Base-by-base conservation (phyloP, 2,888 invertebrate genomes). In the Thysanoteuthis rhombus region DNA sequence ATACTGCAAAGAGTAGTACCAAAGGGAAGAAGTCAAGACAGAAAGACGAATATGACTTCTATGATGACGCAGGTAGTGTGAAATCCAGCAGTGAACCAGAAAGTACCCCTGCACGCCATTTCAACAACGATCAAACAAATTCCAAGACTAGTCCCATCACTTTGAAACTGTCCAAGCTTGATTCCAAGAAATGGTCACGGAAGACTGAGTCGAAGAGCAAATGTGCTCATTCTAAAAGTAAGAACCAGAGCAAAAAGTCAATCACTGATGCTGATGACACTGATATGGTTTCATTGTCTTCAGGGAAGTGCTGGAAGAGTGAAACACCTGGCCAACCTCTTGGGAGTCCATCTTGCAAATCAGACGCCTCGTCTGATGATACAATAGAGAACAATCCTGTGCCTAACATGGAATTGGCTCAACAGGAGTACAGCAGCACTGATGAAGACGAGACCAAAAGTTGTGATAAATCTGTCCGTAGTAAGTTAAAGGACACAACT, bases 131-230 rank as follows among this genome's bases (percentile, higher is more conserved):
- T 75, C 75, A 75, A 75, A 75, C n/a, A 75, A 75, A 75, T 75
- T 75, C 75, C 16, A 75, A 75, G 75, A 75, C 75, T 75, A 75
- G 75, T 75, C 75, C 75, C n/a, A 75, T 75, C n/a, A 92, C 92
- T 92, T n/a, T 92, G 45, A 92, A 45, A 92, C 40, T 92, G 40
- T 92, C 92, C n/a, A 92, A 92, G 12, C 45, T 92, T n/a, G 42
- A 92, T n/a, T 45, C 92, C 45, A 45, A 92, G n/a, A 92, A 92
- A 92, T 92, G 92, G 92, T 45, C 45, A 6, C 92, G 92, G 32
- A 92, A 92, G 42, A 92, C 42, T 92, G 92, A 92, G 4, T 39
- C 90, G 10, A 42, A 90, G 25, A 40, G 40, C 42, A 16, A 32
- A 8, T 32, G 40, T 91, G 32, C 91, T 10, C 32, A 22, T 92